Evolutionary conservation across 2,113 vertebrate genomes (phyloP), one percentile per base, ranked within the genome.

Genomic region (Callopanchax toddi): DNA sequence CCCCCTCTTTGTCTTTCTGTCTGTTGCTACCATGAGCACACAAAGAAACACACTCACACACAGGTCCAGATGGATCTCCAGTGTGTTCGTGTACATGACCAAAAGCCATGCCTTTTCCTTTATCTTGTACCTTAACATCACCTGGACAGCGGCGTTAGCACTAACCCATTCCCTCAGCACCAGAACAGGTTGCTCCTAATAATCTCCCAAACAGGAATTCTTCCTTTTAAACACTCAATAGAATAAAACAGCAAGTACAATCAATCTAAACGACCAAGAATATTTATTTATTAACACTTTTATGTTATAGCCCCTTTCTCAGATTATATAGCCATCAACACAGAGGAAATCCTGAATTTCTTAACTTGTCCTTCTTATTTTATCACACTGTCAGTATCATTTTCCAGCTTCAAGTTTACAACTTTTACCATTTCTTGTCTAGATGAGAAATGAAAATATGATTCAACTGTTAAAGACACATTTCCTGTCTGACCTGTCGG

Each of bases 1-100:
- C 76, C 68, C 66, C 78, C 76, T 76, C 80, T 89, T 85, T 87
- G 84, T 87, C 87, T 89, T 88, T 81, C 83, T 89, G 84, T 85
- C 87, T 77, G 39, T 29, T 56, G 49, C 63, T 55, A 62, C 60
- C 54, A 58, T 1, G 44, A 48, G 55, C 51, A 71, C 68, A 72
- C 58, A 43, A 52, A 63, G 52, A 32, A 59, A 56, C 42, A 65
- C 61, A 72, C 44, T 40, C 63, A 75, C 63, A 75, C 26, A 53
- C 65, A 34, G 15, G 42, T 50, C 32, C 70, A 64, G 17, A 58
- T 61, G 45, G 25, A 48, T 50, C 60, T 60, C 44, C 18, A 6
- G 52, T 71, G 73, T 67, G 64, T 63, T 76, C 46, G n/a, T 61
- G 20, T 54, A 75, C 75, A 66, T 75, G 73, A 76, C 51, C 60